These are phyloP conservation scores for Piaya cayana DNA, from an alignment of 2,113 vertebrate species.

Conservation along the genomic window DNA sequence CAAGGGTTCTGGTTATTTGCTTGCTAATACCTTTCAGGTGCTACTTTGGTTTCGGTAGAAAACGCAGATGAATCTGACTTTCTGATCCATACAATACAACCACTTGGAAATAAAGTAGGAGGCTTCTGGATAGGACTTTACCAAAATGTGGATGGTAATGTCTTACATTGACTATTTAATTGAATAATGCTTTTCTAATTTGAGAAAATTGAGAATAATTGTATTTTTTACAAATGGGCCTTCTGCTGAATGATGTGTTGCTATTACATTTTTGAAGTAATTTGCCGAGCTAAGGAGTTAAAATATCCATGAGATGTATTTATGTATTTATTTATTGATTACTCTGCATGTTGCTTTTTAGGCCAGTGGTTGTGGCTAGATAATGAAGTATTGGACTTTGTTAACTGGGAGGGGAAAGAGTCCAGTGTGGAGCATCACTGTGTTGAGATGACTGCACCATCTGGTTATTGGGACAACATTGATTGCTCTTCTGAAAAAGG, in stretches of 20 bases:
- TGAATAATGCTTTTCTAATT: not conserved
- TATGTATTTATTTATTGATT: not conserved
- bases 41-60: slow-evolving; percentile 81
- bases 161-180: not conserved
- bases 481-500: slow-evolving; percentile 42
- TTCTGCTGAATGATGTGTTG: not conserved
- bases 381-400: slow-evolving; percentile 11
- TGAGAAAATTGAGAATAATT: not conserved
- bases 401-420: slow-evolving; percentile 42
- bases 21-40: slow-evolving; percentile 68
- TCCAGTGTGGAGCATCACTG: not conserved
- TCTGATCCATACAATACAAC: slow-evolving; percentile 80
- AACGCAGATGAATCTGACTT: slow-evolving; percentile 83
- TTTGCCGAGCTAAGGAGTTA: not conserved
- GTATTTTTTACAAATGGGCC: not conserved
- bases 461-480: slow-evolving; percentile 1
- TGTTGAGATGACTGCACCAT: not conserved
- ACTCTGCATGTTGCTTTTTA: not conserved
- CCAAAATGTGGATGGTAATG: slow-evolving; percentile 82
- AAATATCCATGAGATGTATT: not conserved
- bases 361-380: slow-evolving; percentile 47
- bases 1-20: not conserved
- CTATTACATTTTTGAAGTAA: not conserved
- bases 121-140: slow-evolving; percentile 91
- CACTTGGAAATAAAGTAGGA: slow-evolving; percentile 78